phyloP scores from a whole-genome alignment of 2,797 vertebrate species.

The Lepidocolaptes lacrymiger region DNA sequence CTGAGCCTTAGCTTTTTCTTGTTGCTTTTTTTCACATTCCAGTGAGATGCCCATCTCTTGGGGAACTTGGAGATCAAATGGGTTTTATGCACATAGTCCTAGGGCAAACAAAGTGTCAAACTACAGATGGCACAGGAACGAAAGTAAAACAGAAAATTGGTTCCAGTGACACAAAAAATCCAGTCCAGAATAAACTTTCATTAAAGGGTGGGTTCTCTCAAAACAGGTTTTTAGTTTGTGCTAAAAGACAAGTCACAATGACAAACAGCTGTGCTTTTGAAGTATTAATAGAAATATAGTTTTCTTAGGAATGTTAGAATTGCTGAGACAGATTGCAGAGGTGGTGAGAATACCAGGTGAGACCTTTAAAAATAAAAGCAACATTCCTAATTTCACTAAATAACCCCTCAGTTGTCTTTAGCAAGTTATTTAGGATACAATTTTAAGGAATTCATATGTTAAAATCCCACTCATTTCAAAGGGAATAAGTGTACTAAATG shows the following conservation, averaged over 20 bases:
- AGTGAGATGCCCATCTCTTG: background rate
- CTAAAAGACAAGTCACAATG: background rate
- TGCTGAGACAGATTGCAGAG: background rate
- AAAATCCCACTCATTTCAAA: background rate
- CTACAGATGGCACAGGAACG: background rate
- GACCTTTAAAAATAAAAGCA: background rate
- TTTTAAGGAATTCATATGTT: background rate
- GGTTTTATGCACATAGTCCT: background rate
- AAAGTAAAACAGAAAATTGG: background rate
- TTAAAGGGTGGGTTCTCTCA: background rate
- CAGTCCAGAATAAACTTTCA: background rate
- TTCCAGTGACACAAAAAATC: background rate
- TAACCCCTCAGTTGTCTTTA: background rate
- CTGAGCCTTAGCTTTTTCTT: background rate
- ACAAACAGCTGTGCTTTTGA: background rate
- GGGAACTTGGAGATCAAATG: background rate
- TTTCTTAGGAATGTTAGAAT: background rate
- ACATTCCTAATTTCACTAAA: background rate
- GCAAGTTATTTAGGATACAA: background rate
- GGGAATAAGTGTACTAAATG: background rate
- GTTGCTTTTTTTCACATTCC: background rate
- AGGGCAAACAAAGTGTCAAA: background rate
- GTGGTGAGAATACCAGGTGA: background rate
- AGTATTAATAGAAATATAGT: background rate
- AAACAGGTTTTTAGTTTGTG: background rate